A percentile compares a stretch with the other conserved stretches of the same genome.
These are phyloP conservation scores for Platycercus adscitus DNA, from an alignment of 2,113 vertebrate genomes.

Conservation along the genomic window DNA sequence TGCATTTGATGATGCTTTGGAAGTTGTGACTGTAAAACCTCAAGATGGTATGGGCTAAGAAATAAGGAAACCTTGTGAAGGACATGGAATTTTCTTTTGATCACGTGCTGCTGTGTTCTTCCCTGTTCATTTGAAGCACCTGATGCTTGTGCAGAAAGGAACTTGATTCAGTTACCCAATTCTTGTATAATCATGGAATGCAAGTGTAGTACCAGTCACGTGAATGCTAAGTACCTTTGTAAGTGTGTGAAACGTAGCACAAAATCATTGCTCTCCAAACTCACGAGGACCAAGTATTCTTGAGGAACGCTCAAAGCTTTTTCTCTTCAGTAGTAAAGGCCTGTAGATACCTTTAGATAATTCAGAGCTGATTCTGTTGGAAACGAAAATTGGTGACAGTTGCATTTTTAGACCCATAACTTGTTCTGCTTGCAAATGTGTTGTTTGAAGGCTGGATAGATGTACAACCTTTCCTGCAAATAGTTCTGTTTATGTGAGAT, in stretches of 20 bases:
- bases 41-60: not conserved
- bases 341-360: not conserved
- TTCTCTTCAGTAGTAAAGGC: not conserved
- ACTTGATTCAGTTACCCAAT: not conserved
- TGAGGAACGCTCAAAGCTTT: not conserved
- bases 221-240: not conserved
- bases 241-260: not conserved
- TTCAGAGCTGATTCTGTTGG: not conserved
- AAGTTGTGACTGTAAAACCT: not conserved
- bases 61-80: not conserved
- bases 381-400: not conserved
- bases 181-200: conserved; percentile 19
- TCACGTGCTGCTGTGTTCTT: not conserved
- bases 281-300: not conserved
- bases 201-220: not conserved
- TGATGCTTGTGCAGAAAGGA: not conserved
- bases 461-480: not conserved
- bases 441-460: not conserved
- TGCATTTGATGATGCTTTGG: not conserved
- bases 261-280: not conserved
- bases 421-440: not conserved
- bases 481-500: not conserved
- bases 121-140: not conserved
- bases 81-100: not conserved
- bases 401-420: not conserved